Conservation (phyloP, 2,113 vertebrate species). For the Copsychus sechellarum region DNA sequence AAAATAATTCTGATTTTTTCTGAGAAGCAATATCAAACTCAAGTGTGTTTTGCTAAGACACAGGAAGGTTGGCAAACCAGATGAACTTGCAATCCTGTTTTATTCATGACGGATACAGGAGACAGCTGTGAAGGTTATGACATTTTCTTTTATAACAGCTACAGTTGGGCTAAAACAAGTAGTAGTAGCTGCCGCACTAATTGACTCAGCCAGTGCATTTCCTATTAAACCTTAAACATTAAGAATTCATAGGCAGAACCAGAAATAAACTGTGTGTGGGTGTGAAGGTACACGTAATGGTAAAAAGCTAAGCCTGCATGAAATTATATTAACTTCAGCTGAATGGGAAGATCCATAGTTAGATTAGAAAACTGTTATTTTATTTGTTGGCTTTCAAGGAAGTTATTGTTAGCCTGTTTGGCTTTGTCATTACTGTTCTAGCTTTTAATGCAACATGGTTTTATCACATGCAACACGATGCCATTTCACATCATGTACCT, state of each 20-base stretch:
- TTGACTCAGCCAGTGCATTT: constrained; percentile 4
- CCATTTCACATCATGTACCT: background rate
- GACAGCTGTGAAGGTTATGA: background rate
- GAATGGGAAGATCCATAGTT: background rate
- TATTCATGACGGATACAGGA: background rate
- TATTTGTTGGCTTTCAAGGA: background rate
- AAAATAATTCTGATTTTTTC: background rate
- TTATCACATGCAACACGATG: background rate
- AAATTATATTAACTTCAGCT: constrained; percentile 1
- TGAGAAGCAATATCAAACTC: background rate
- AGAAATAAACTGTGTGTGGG: constrained; percentile 39
- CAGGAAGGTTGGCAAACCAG: background rate
- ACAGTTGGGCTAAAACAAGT: background rate
- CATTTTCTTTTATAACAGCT: background rate
- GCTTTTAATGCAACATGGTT: background rate
- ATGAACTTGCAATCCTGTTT: background rate
- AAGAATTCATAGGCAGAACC: constrained; percentile 22
- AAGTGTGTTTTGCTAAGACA: background rate
- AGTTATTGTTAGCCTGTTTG: background rate
- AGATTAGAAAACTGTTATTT: background rate
- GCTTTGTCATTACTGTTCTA: constrained; percentile 12
- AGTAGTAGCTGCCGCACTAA: background rate
- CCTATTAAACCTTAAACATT: constrained; percentile 20
- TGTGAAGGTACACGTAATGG: background rate
- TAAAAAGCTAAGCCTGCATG: background rate